A percentile compares a stretch with the other conserved stretches of the same genome.
Evolutionary conservation across 2,113 vertebrate species (phyloP).

Genomic region (Paradisaea rubra): DNA sequence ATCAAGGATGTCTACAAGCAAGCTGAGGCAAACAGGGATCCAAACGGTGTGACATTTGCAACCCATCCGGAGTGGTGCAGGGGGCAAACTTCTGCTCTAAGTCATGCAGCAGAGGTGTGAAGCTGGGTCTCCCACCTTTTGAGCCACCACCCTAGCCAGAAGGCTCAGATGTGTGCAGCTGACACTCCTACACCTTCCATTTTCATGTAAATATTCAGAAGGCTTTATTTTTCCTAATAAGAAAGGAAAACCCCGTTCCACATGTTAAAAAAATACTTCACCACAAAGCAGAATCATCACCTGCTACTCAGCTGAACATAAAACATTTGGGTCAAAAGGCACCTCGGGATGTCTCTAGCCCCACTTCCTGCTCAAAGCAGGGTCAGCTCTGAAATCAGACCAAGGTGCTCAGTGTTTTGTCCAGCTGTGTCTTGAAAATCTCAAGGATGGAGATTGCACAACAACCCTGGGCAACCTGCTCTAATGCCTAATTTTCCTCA

Average conservation of each 20-base stretch:
- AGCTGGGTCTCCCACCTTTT: neutral
- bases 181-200: neutral
- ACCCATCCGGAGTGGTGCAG: neutral
- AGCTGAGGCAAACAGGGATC: neutral
- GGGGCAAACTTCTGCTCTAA: neutral
- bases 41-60: neutral
- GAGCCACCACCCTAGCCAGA: neutral
- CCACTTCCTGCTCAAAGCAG: neutral
- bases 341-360: neutral
- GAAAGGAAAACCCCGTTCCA: neutral
- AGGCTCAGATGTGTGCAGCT: neutral
- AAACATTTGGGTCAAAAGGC: neutral
- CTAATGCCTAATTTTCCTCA: neutral
- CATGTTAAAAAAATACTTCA: neutral
- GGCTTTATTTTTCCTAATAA: neutral
- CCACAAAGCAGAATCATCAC: neutral
- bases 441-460: neutral
- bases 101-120: neutral
- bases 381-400: neutral
- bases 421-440: neutral
- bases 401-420: neutral
- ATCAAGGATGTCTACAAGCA: neutral
- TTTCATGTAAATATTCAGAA: slow-evolving; percentile 1
- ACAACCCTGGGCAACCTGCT: neutral
- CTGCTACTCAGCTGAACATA: neutral